Percentiles rank a stretch among this genome's conserved stretches.
These are phyloP conservation scores for Electrona antarctica DNA, from an alignment of 2,113 vertebrate genomes.

Conservation along the genomic window DNA sequence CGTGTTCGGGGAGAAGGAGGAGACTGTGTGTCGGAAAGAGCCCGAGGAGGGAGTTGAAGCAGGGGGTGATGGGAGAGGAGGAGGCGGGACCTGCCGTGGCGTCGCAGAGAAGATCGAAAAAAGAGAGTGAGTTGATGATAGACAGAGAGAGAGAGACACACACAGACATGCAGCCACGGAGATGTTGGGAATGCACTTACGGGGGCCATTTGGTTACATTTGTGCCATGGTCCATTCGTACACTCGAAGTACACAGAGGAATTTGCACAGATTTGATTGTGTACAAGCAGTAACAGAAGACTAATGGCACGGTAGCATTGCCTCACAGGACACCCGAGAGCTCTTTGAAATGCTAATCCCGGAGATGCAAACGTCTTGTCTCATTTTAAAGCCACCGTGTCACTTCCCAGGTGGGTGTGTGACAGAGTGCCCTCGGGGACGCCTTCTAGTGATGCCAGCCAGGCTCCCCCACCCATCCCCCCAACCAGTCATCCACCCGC, in stretches of 20 bases:
- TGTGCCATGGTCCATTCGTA: too few relatives aligned
- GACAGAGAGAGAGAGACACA: too few relatives aligned
- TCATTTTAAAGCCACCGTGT: conserved; percentile 77
- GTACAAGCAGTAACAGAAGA: too few relatives aligned
- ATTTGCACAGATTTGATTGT: too few relatives aligned
- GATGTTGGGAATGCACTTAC: too few relatives aligned
- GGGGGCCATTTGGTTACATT: too few relatives aligned
- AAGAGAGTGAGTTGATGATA: too few relatives aligned
- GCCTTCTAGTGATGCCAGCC: conserved; percentile 62
- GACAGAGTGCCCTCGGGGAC: conserved; percentile 72
- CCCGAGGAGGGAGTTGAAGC: conserved; percentile 24
- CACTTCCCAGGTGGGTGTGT: conserved; percentile 75
- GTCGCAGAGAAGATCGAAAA: conserved; percentile 8
- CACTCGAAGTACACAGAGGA: too few relatives aligned
- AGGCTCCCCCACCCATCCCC: conserved; percentile 23
- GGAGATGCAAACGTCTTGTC: conserved; percentile 74
- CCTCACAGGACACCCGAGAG: conserved; percentile 42
- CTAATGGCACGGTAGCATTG: too few relatives aligned
- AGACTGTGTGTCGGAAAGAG: conserved; percentile 1
- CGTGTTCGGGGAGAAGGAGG: conserved; percentile 36
- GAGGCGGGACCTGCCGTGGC: conserved; percentile 36
- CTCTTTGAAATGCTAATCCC: conserved; percentile 80
- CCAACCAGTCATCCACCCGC: conserved; percentile 28
- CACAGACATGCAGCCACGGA: too few relatives aligned
- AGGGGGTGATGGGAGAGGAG: background rate